Evolutionary conservation across 1,140 invertebrate species (phyloP).

Genomic region (Solen grandis): DNA sequence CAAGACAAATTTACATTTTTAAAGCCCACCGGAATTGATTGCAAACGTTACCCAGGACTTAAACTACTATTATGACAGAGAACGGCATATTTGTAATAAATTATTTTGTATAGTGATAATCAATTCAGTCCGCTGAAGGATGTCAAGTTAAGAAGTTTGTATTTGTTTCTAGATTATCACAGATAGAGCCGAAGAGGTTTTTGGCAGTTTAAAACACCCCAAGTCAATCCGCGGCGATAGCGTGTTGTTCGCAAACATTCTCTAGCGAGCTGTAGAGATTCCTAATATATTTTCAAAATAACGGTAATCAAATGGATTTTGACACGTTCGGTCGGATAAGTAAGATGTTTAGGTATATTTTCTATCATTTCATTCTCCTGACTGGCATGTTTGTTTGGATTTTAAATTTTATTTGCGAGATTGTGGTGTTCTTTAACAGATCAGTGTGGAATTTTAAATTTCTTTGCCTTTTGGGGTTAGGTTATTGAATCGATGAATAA

Average conservation of each 20-base stretch:
- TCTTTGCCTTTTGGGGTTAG: too few species aligned
- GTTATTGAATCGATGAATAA: too few species aligned
- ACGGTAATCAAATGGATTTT: conserved; percentile 49
- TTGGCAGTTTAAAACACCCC: conserved; percentile 46
- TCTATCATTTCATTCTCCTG: neutral
- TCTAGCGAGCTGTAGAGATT: too few species aligned
- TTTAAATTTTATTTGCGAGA: too few species aligned
- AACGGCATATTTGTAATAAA: conserved; percentile 53
- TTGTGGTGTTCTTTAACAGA: too few species aligned
- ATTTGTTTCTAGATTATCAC: conserved; percentile 45
- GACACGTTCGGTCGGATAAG: conserved; percentile 42
- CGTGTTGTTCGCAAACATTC: conserved; percentile 18
- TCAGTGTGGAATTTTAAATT: too few species aligned
- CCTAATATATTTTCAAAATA: conserved; percentile 49
- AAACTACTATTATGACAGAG: conserved; percentile 52
- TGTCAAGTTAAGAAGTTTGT: conserved; percentile 54
- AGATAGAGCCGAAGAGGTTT: conserved; percentile 22
- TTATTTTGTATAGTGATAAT: conserved; percentile 55
- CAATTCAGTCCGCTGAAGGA: conserved; percentile 45
- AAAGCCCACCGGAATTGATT: too few species aligned
- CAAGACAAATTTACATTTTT: too few species aligned
- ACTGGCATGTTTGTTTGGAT: conserved; percentile 49
- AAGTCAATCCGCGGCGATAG: conserved; percentile 44
- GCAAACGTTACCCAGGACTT: too few species aligned
- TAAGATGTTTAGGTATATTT: conserved; percentile 26